These are phyloP conservation scores for Ophthalmolycus amberensis DNA, from an alignment of 2,113 vertebrate species.

Conservation along the genomic window DNA sequence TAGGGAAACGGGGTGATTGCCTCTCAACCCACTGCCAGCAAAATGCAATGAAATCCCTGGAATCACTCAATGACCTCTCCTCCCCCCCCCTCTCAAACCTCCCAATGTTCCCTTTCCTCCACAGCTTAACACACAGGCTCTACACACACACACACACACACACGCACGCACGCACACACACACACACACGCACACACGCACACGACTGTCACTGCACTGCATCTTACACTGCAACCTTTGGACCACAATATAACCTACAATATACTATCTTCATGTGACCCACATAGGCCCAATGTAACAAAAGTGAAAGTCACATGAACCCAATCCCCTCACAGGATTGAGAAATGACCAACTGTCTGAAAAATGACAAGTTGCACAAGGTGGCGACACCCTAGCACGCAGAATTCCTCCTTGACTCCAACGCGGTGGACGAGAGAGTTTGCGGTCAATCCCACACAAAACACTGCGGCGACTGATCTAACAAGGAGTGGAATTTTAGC, in stretches of 20 bases:
- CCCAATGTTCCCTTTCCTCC: not conserved
- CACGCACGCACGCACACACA: slow-evolving; percentile 37
- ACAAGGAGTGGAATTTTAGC: slow-evolving; percentile 34
- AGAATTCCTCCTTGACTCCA: not conserved
- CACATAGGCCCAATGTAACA: not conserved
- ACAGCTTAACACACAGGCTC: slow-evolving; percentile 1
- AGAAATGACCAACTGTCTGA: slow-evolving; percentile 23
- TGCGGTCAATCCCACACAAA: slow-evolving; percentile 19
- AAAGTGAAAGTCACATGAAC: slow-evolving; percentile 49
- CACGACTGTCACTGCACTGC: slow-evolving; percentile 11
- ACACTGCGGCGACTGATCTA: slow-evolving; percentile 1
- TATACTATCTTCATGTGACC: not conserved
- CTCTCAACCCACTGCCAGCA: slow-evolving; percentile 45
- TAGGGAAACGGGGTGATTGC: slow-evolving; percentile 10
- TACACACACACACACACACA: slow-evolving; percentile 28
- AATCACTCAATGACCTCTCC: slow-evolving; percentile 51
- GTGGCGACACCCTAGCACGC: not conserved
- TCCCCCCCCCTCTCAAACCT: slow-evolving; percentile 13
- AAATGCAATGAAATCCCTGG: slow-evolving; percentile 65
- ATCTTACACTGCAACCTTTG: slow-evolving; percentile 34
- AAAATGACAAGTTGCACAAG: slow-evolving; percentile 13
- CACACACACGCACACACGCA: slow-evolving; percentile 38
- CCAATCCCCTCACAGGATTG: not conserved
- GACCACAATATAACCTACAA: not conserved
- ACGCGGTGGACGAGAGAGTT: not conserved